Percentiles rank a stretch among this genome's conserved stretches.
Evolutionary conservation across 2,888 invertebrate species (phyloP).

Genomic region (Athalia circularis): DNA sequence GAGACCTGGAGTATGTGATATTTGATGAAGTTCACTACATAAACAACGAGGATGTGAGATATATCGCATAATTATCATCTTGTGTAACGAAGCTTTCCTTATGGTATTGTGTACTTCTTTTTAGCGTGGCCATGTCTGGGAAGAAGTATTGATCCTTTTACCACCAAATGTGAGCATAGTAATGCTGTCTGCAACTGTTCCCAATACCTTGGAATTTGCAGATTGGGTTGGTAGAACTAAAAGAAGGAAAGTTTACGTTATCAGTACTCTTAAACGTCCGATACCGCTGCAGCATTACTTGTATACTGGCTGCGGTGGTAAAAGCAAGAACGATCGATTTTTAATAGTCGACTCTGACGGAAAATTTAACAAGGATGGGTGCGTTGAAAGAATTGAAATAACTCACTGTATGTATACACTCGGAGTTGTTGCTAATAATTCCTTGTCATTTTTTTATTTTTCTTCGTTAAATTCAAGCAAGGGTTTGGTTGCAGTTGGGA

Average conservation of each 20-base stretch:
- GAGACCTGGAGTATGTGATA: slow-evolving; percentile 98
- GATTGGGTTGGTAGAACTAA: slow-evolving; percentile 94
- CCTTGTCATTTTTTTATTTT: too few species aligned
- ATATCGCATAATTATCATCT: not conserved
- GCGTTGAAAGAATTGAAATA: slow-evolving; percentile 60
- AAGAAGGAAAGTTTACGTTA: slow-evolving; percentile 92
- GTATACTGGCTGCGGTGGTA: slow-evolving; percentile 89
- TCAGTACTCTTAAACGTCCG: slow-evolving; percentile 94
- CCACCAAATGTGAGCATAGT: slow-evolving; percentile 97
- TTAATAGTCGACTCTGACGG: slow-evolving; percentile 87
- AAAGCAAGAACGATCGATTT: slow-evolving; percentile 85
- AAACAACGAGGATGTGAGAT: slow-evolving; percentile 90
- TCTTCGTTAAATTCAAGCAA: too few species aligned
- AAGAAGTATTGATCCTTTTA: slow-evolving; percentile 96
- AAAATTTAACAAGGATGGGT: slow-evolving; percentile 83
- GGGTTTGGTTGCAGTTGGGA: slow-evolving; percentile 57
- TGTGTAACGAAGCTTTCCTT: not conserved
- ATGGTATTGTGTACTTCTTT: slow-evolving; percentile 50
- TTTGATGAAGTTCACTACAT: slow-evolving; percentile 99
- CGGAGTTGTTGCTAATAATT: too few species aligned
- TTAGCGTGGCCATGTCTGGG: slow-evolving; percentile 98
- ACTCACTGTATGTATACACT: too few species aligned
- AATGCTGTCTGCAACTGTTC: slow-evolving; percentile 98
- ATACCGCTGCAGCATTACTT: slow-evolving; percentile 97
- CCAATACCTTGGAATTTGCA: slow-evolving; percentile 97